Evolutionary conservation across 2,113 vertebrate species (phyloP).

Genomic region (Mobula birostris): DNA sequence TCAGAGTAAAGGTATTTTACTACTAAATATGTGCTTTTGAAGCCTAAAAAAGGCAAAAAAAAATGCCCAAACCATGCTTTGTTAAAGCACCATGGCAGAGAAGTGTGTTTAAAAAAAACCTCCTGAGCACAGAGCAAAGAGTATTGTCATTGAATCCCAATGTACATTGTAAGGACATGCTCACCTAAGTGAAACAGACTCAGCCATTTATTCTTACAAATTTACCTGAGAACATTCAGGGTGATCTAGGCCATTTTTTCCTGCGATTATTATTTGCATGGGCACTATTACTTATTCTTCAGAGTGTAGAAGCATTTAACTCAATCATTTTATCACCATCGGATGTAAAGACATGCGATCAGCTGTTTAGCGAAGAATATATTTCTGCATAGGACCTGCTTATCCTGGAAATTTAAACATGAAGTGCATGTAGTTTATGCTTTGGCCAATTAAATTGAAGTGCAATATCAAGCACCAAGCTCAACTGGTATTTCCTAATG

Average conservation of each 20-base stretch:
- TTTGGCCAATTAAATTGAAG: too few relatives aligned
- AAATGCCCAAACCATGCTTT: background rate
- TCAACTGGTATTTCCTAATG: too few relatives aligned
- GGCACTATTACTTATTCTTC: background rate
- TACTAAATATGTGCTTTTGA: background rate
- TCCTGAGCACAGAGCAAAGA: background rate
- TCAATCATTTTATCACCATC: background rate
- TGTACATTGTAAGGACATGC: background rate
- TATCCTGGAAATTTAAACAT: too few relatives aligned
- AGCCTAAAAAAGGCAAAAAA: background rate
- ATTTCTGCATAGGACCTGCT: background rate
- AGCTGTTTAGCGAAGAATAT: background rate
- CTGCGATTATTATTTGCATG: background rate
- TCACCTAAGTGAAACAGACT: background rate
- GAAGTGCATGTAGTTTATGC: too few relatives aligned
- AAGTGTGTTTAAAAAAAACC: background rate
- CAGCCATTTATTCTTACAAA: background rate
- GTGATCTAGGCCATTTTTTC: background rate
- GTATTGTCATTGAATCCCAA: background rate
- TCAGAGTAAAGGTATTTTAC: background rate
- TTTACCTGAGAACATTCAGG: background rate
- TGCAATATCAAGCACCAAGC: too few relatives aligned
- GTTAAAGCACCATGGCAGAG: background rate
- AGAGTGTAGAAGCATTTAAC: background rate
- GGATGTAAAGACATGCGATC: background rate